Conservation (phyloP, 2,113 vertebrate species). For the Nycticryphes semicollaris region DNA sequence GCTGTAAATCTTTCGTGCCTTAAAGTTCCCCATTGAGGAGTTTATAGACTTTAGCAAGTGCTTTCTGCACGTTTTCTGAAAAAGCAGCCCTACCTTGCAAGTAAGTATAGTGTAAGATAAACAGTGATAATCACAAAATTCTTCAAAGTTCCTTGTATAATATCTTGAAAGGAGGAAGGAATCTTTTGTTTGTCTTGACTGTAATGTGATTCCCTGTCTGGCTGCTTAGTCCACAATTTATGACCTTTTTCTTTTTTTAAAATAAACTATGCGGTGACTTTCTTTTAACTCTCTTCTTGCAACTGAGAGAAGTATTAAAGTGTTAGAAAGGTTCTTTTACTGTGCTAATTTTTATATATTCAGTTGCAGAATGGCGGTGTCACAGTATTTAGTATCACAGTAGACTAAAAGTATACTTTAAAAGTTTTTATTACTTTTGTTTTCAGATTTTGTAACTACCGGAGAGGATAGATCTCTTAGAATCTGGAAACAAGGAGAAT, state of each 20-base stretch:
- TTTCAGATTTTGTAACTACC: constrained; percentile 92
- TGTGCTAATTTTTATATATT: neutral
- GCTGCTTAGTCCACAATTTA: neutral
- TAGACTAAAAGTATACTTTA: neutral
- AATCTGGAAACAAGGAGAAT: constrained; percentile 91
- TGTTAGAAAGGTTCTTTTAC: neutral
- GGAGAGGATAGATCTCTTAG: constrained; percentile 92
- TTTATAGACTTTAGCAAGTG: neutral
- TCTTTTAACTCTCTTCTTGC: neutral
- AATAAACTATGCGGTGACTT: neutral
- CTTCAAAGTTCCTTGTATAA: neutral
- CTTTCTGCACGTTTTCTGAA: neutral
- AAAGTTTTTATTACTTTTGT: neutral
- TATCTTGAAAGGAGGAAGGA: neutral
- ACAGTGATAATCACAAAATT: neutral
- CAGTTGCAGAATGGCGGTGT: neutral
- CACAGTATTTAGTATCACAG: neutral
- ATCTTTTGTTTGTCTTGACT: neutral
- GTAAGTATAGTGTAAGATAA: neutral
- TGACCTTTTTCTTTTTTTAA: neutral
- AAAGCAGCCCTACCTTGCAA: neutral
- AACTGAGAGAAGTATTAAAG: neutral
- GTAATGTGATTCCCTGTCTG: neutral
- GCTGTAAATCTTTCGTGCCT: neutral
- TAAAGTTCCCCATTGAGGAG: neutral